Evolutionary conservation across 2,113 vertebrate genomes (phyloP).

Genomic region (Cyprinodon tularosa): DNA sequence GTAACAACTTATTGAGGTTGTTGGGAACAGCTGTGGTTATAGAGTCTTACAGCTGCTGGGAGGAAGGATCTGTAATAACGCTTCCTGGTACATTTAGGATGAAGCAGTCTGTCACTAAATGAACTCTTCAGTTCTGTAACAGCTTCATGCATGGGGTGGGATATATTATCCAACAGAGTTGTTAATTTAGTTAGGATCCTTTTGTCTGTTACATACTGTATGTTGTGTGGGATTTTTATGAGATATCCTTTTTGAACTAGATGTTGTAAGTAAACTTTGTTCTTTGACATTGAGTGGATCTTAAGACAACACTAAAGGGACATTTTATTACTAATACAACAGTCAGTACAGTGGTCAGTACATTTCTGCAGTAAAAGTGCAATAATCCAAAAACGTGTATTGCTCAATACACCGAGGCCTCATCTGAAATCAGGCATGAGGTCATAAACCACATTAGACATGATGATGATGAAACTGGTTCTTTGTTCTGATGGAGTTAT

Average conservation of each 20-base stretch:
- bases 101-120: too few species aligned
- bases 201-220: too few species aligned
- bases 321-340: slow-evolving; percentile 20
- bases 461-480: slow-evolving; percentile 1
- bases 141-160: too few species aligned
- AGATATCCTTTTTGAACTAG: background rate
- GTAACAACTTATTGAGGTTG: too few species aligned
- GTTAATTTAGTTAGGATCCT: too few species aligned
- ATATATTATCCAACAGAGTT: too few species aligned
- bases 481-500: background rate
- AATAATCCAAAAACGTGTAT: slow-evolving; percentile 15
- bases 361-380: slow-evolving; percentile 30
- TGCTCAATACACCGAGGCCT: slow-evolving; percentile 6
- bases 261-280: too few species aligned
- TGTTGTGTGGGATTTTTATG: background rate
- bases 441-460: slow-evolving; percentile 17
- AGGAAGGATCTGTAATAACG: too few species aligned
- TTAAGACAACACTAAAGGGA: slow-evolving; percentile 11
- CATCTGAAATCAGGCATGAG: slow-evolving; percentile 5
- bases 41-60: too few species aligned
- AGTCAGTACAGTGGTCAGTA: slow-evolving; percentile 8
- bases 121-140: too few species aligned
- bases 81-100: too few species aligned
- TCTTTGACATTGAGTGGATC: background rate
- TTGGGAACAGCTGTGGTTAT: too few species aligned